Conservation (phyloP, 2,888 invertebrate species). For the Nomada fucata region DNA sequence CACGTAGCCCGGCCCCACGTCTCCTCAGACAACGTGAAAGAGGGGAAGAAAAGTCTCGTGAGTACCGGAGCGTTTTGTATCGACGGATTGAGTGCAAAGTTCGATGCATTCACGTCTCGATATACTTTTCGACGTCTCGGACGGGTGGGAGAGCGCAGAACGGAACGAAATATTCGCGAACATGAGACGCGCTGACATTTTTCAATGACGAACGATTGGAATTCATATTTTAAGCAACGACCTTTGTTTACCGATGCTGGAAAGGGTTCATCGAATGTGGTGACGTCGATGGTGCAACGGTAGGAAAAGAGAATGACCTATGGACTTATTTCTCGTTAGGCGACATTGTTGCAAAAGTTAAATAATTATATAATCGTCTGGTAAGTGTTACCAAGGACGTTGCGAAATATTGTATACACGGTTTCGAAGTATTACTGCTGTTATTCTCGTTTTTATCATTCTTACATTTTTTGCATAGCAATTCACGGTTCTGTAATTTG, state of each 20-base stretch:
- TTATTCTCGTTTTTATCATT: not conserved
- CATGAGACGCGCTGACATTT: constrained; percentile 34
- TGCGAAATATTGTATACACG: too few species aligned
- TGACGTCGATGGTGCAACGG: too few species aligned
- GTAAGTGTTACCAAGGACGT: too few species aligned
- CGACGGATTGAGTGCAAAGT: constrained; percentile 39
- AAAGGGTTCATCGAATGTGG: not conserved
- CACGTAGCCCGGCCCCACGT: constrained; percentile 9
- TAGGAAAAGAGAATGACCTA: too few species aligned
- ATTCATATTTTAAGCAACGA: constrained; percentile 49
- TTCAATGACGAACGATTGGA: not conserved
- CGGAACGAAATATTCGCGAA: constrained; percentile 1
- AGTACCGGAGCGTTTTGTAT: not conserved
- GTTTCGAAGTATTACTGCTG: too few species aligned
- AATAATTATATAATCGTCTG: too few species aligned
- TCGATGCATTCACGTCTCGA: constrained; percentile 9
- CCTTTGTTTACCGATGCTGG: constrained; percentile 42
- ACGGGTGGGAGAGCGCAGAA: not conserved
- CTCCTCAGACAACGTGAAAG: not conserved
- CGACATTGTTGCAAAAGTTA: too few species aligned
- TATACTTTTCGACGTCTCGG: not conserved
- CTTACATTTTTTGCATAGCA: too few species aligned
- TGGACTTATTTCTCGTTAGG: too few species aligned
- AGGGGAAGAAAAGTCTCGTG: constrained; percentile 19
- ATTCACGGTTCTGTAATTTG: too few species aligned